Percentiles rank a stretch among this genome's conserved stretches.
phyloP scores from a whole-genome alignment of 2,888 invertebrate genomes.

The Magallana nippona region DNA sequence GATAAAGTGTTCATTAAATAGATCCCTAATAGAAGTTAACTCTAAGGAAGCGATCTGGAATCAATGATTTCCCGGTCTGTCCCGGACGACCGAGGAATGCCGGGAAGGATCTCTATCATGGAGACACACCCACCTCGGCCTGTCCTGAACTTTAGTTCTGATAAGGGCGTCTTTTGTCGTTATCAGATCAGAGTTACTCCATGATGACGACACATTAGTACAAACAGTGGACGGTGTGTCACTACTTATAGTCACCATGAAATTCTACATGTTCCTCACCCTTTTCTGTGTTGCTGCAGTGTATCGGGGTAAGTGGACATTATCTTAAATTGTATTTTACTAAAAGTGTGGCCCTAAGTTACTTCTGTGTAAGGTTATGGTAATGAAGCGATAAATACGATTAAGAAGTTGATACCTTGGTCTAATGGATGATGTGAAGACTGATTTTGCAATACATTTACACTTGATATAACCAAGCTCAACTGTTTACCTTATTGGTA shows the following conservation, averaged over 20 bases:
- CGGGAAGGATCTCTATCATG: neutral
- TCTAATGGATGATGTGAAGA: no score
- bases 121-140: neutral
- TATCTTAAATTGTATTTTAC: no score
- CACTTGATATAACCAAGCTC: no score
- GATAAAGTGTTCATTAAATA: no score
- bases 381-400: no score
- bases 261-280: neutral
- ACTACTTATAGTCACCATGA: neutral
- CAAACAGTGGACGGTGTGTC: neutral
- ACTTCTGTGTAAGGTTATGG: no score
- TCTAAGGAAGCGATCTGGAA: neutral
- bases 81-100: neutral
- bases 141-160: conserved; percentile 1
- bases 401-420: no score
- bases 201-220: neutral
- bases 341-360: no score
- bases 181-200: conserved; percentile 1
- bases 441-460: no score
- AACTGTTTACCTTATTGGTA: no score
- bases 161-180: conserved; percentile 5
- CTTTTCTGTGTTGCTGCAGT: neutral
- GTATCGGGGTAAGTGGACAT: neutral
- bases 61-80: neutral
- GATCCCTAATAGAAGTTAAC: no score